Evolutionary conservation across 2,797 vertebrate species (phyloP).

Genomic region (Euphonia xanthogaster): DNA sequence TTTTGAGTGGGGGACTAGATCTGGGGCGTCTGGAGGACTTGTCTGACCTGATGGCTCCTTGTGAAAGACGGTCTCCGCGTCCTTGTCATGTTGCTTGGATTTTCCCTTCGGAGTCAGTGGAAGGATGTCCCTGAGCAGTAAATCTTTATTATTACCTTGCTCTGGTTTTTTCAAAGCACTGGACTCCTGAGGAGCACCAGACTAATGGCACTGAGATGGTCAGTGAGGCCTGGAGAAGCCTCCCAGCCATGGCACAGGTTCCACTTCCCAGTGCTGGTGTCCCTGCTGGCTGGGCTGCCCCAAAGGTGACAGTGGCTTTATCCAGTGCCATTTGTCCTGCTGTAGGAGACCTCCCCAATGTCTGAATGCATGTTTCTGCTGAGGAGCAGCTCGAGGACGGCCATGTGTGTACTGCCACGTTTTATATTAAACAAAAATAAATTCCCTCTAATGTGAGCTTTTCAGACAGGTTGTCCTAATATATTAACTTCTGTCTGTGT

Average conservation of each 20-base stretch:
- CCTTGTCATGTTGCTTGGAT: neutral
- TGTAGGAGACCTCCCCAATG: neutral
- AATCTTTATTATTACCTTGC: neutral
- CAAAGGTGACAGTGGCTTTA: neutral
- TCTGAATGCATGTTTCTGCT: neutral
- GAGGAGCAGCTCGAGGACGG: slow-evolving; percentile 55
- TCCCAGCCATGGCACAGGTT: neutral
- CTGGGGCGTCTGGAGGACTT: neutral
- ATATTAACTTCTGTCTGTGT: slow-evolving; percentile 85
- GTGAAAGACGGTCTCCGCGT: accelerated
- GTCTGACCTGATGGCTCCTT: neutral
- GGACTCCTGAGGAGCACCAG: neutral
- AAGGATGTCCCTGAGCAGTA: neutral
- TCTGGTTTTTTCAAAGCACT: neutral
- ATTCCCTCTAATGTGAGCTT: slow-evolving; percentile 75
- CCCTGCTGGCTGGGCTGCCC: neutral
- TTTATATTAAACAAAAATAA: slow-evolving; percentile 82
- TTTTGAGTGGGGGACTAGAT: neutral
- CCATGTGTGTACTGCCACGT: slow-evolving; percentile 48
- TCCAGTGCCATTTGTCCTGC: neutral
- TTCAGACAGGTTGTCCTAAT: slow-evolving; percentile 84
- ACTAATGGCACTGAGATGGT: accelerated
- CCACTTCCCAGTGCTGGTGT: accelerated
- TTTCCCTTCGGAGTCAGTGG: neutral
- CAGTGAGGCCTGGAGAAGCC: neutral